phyloP scores from a whole-genome alignment of 1,140 invertebrate genomes.

The Babylonia areolata region DNA sequence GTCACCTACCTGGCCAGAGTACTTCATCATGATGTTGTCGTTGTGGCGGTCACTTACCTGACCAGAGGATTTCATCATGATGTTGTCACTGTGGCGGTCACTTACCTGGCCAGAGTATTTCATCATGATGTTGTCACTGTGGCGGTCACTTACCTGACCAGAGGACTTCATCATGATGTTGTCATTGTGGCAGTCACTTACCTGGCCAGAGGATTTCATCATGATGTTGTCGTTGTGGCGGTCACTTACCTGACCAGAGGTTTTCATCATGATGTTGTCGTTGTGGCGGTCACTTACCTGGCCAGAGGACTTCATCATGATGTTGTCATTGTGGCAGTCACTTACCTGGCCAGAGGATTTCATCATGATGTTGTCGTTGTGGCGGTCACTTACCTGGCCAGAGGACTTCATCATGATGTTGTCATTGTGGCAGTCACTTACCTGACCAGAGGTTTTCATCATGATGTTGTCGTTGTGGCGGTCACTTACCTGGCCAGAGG shows the following conservation, averaged over 20 bases:
- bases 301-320: slow-evolving; percentile 98
- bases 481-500: too few relatives aligned
- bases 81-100: not conserved
- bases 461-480: slow-evolving; percentile 99
- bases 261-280: slow-evolving; percentile 99
- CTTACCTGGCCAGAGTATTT: slow-evolving; percentile 93
- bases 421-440: slow-evolving; percentile 32
- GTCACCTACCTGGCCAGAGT: slow-evolving; percentile 86
- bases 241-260: slow-evolving; percentile 92
- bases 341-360: slow-evolving; percentile 94
- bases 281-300: slow-evolving; percentile 97
- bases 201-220: slow-evolving; percentile 96
- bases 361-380: slow-evolving; percentile 99
- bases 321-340: slow-evolving; percentile 99
- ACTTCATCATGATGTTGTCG: slow-evolving; percentile 99
- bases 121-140: slow-evolving; percentile 99
- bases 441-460: slow-evolving; percentile 96
- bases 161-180: too few relatives aligned
- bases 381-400: too few relatives aligned
- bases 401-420: too few relatives aligned
- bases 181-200: slow-evolving; percentile 34
- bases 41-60: slow-evolving; percentile 94
- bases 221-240: slow-evolving; percentile 99
- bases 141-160: slow-evolving; percentile 90
- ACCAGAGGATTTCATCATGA: too few relatives aligned